Evolutionary conservation across 2,797 vertebrate genomes (phyloP), one percentile per base, ranked within the genome.

Genomic region (Bovichtus variegatus): DNA sequence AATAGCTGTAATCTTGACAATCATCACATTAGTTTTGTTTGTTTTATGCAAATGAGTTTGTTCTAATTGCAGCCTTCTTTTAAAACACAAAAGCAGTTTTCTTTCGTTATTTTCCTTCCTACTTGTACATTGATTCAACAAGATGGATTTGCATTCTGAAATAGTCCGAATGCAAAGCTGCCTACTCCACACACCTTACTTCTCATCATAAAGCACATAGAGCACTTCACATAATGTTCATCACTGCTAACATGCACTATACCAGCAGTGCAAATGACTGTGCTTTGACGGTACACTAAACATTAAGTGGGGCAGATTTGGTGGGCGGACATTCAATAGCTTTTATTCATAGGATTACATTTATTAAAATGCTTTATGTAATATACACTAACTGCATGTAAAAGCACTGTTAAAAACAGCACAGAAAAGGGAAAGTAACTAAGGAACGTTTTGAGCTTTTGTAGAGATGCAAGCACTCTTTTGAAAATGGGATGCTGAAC

Each of bases 401-500:
- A 8, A 40, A 54, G 46, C 41, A 55, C 21, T n/a, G 29, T 71
- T 70, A 57, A 62, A 31, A 54, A 41, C 18, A 53, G 19, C 21
- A 36, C 2, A 41, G 2, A 19, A 27, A 41, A 49, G 47, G 18
- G 2, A n/a, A 19, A 46, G 29, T 67, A 13, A 61, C n/a, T n/a
- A n/a, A 31, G 31, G 31, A 7, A 31, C 5, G 12, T 74, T 6
- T 15, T 9, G 15, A 61, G 31, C 6, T 44, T 61, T 54, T 61
- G 29, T 7, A 47, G 13, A 75, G 80, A 77, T 74, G 53, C 50
- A 80, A 29, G 67, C 21, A 27, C 21, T 70, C 34, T 61, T 46
- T 63, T 57, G 23, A 82, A 78, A 85, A 71, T 59, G n/a, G 71
- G 62, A 76, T 77, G 46, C n/a, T 73, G 47, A 64, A 41, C 75